A percentile compares a stretch with the other conserved stretches of the same genome.
Conservation (phyloP, 2,797 vertebrate species). For the Acanthis flammea region DNA sequence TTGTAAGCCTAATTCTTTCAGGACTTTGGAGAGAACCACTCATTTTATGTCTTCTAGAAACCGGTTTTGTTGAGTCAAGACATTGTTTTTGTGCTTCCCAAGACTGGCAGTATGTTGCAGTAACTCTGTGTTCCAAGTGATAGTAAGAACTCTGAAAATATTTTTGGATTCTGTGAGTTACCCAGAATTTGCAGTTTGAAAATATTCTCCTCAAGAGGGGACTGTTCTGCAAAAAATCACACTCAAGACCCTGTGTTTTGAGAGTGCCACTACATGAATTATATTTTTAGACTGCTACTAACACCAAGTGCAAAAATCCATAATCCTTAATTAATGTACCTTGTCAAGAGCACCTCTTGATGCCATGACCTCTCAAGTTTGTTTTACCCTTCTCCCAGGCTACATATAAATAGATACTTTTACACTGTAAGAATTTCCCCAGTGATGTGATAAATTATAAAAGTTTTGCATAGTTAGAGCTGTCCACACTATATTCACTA, state of each 20-base stretch:
- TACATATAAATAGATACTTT: not conserved
- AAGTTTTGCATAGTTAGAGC: not conserved
- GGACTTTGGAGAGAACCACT: not conserved
- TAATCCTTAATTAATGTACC: conserved; percentile 28
- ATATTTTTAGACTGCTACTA: not conserved
- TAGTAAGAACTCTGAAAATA: not conserved
- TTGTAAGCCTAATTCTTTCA: not conserved
- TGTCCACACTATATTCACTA: not conserved
- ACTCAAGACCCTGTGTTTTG: not conserved
- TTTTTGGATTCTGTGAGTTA: not conserved
- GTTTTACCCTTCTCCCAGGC: not conserved
- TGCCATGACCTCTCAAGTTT: not conserved
- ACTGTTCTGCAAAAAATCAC: conserved; percentile 8
- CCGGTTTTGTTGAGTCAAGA: not conserved
- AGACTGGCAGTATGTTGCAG: not conserved
- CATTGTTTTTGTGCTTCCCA: not conserved
- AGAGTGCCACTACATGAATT: not conserved
- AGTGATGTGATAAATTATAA: not conserved
- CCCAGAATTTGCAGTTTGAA: not conserved
- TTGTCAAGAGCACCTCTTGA: conserved; percentile 6
- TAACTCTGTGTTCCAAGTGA: not conserved
- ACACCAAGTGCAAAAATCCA: not conserved
- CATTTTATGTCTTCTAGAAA: not conserved
- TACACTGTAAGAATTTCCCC: not conserved
- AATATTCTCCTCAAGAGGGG: conserved; percentile 19